A percentile compares a stretch with the other conserved stretches of the same genome.
Evolutionary conservation across 2,113 vertebrate species (phyloP).

Genomic region (Paralichthys olivaceus): DNA sequence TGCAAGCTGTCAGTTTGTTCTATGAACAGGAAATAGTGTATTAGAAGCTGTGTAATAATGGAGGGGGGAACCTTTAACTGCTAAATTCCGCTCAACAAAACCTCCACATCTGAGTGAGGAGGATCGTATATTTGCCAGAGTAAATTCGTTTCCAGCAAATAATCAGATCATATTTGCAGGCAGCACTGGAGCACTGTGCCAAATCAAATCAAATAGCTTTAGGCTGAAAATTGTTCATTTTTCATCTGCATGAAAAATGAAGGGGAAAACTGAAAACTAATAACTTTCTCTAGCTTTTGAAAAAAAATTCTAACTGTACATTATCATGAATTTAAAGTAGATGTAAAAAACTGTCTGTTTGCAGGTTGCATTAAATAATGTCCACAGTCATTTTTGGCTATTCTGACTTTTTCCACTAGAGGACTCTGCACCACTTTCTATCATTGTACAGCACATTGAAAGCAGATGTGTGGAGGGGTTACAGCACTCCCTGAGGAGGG

Average conservation of each 20-base stretch:
- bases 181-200: constrained; percentile 27
- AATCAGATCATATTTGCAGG: constrained; percentile 43
- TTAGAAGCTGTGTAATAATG: constrained; percentile 4
- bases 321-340: background rate
- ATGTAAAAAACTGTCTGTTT: background rate
- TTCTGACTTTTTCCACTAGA: constrained; percentile 59
- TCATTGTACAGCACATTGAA: constrained; percentile 14
- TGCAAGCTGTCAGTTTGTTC: constrained; percentile 26
- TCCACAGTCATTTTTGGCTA: background rate
- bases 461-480: constrained; percentile 55
- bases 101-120: background rate
- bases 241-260: constrained; percentile 4
- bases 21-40: constrained; percentile 6
- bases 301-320: background rate
- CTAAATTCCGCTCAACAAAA: constrained; percentile 3
- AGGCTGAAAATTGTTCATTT: constrained; percentile 7
- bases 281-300: background rate
- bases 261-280: background rate
- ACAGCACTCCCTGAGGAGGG: constrained; percentile 64
- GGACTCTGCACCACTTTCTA: constrained; percentile 60
- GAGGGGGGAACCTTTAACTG: background rate
- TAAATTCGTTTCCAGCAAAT: constrained; percentile 52
- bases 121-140: constrained; percentile 34
- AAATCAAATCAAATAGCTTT: constrained; percentile 26
- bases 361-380: constrained; percentile 12